These are phyloP conservation scores for Hyposmocoma kahamanoa DNA, from an alignment of 1,140 invertebrate genomes.

Conservation along the genomic window DNA sequence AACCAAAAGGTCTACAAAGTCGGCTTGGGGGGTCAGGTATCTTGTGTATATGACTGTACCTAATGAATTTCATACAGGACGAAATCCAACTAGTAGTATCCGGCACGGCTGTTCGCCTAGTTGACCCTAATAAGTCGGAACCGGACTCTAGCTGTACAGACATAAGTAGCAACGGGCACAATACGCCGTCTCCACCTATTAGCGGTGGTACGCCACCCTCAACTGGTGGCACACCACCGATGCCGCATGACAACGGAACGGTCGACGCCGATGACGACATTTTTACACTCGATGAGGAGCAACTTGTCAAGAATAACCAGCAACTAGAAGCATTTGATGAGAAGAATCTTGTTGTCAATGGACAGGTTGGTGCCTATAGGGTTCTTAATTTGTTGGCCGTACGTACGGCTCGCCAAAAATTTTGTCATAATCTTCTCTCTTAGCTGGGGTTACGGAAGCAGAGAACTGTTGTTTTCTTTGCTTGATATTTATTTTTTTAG, in stretches of 20 bases:
- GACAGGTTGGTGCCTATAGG: conserved; percentile 35
- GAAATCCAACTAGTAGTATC: conserved; percentile 87
- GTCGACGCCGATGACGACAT: conserved; percentile 50
- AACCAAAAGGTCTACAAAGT: too few species aligned
- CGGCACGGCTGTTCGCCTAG: conserved; percentile 41
- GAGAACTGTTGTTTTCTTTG: too few species aligned
- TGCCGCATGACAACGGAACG: conserved; percentile 10
- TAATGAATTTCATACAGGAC: too few species aligned
- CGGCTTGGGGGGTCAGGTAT: too few species aligned
- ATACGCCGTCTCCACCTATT: not conserved
- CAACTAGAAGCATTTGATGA: conserved; percentile 29
- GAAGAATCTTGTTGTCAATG: conserved; percentile 21
- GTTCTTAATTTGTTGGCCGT: too few species aligned
- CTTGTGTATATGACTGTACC: too few species aligned
- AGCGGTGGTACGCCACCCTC: not conserved
- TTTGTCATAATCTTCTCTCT: too few species aligned
- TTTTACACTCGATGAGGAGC: conserved; percentile 56
- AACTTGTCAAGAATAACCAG: conserved; percentile 25
- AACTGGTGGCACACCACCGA: not conserved
- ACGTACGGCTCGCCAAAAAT: too few species aligned
- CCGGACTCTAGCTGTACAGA: not conserved
- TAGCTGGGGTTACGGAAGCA: too few species aligned
- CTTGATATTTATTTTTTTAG: too few species aligned
- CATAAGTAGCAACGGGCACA: not conserved
- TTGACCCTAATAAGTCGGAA: conserved; percentile 33